A percentile compares a stretch with the other conserved stretches of the same genome.
phyloP scores from a whole-genome alignment of 2,797 vertebrate species.

The Chaunax sp. region DNA sequence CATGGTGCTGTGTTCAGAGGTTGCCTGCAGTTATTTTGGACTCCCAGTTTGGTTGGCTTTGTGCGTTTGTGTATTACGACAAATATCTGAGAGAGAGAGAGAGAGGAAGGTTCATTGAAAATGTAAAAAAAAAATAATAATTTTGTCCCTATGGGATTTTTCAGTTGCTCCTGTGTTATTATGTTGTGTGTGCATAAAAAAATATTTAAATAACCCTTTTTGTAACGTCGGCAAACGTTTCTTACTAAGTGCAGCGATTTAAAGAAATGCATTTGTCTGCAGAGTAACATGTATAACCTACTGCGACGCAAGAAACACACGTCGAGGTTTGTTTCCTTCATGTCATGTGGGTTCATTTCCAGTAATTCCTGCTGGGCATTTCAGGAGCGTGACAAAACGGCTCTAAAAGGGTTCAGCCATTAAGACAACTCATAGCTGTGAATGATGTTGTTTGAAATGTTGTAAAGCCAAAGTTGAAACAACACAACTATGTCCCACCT shows the following conservation, averaged over 20 bases:
- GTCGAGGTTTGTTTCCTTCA: conserved; percentile 75
- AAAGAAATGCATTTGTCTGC: conserved; percentile 48
- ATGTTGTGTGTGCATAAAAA: conserved; percentile 71
- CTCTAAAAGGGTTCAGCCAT: conserved; percentile 65
- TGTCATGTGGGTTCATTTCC: conserved; percentile 59
- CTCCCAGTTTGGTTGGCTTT: conserved; percentile 64
- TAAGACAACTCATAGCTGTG: conserved; percentile 67
- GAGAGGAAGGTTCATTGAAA: conserved; percentile 59
- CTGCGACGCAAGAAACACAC: conserved; percentile 79
- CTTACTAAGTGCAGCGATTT: conserved; percentile 77
- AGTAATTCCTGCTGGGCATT: conserved; percentile 79
- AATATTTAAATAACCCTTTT: conserved; percentile 77
- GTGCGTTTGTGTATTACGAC: conserved; percentile 73
- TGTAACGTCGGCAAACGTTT: conserved; percentile 70
- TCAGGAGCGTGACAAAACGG: conserved; percentile 76
- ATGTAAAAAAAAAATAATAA: conserved; percentile 60
- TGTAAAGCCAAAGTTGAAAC: conserved; percentile 80
- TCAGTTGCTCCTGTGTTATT: conserved; percentile 72
- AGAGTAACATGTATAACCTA: conserved; percentile 55
- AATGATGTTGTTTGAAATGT: conserved; percentile 74
- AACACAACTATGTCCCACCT: conserved; percentile 33
- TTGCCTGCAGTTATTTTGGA: conserved; percentile 76
- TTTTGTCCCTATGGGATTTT: conserved; percentile 90
- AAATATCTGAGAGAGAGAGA: conserved; percentile 62
- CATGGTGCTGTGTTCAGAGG: conserved; percentile 84